phyloP scores from a whole-genome alignment of 1,140 invertebrate genomes.

The Drosophila burlai region DNA sequence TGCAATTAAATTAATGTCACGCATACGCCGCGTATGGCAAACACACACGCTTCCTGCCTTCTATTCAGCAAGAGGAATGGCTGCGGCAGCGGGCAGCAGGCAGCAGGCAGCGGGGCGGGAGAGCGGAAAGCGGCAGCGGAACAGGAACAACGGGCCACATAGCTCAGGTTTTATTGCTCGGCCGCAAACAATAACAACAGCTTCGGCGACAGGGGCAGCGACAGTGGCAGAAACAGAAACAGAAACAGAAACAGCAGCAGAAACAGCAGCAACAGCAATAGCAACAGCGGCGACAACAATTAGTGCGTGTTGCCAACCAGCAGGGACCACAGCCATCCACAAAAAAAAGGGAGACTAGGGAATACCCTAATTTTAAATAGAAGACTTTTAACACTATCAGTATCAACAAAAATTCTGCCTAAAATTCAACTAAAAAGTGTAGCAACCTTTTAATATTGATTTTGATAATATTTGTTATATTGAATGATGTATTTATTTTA shows the following conservation, averaged over 20 bases:
- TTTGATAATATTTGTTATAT: too few relatives aligned
- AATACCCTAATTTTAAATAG: constrained; percentile 6
- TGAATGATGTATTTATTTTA: too few relatives aligned
- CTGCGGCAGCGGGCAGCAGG: constrained; percentile 7
- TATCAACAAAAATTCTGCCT: accelerated
- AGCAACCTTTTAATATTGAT: too few relatives aligned
- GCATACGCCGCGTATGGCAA: constrained; percentile 77
- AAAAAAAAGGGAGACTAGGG: neutral
- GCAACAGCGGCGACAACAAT: constrained; percentile 14
- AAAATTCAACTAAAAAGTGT: neutral
- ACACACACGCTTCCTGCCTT: constrained; percentile 44
- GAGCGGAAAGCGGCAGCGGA: constrained; percentile 43
- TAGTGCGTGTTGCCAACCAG: constrained; percentile 75
- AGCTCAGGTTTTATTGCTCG: constrained; percentile 54
- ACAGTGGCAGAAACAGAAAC: constrained; percentile 46
- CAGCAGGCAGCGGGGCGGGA: neutral
- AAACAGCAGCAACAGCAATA: constrained; percentile 4
- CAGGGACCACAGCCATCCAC: constrained; percentile 29
- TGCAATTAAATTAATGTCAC: constrained; percentile 84
- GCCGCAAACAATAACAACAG: constrained; percentile 52
- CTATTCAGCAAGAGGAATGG: constrained; percentile 32
- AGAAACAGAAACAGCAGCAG: constrained; percentile 55
- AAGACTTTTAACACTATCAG: too few relatives aligned
- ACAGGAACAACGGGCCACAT: constrained; percentile 69
- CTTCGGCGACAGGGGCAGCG: constrained; percentile 21